Conservation (phyloP, 2,888 invertebrate species). For the Apantesis nais region DNA sequence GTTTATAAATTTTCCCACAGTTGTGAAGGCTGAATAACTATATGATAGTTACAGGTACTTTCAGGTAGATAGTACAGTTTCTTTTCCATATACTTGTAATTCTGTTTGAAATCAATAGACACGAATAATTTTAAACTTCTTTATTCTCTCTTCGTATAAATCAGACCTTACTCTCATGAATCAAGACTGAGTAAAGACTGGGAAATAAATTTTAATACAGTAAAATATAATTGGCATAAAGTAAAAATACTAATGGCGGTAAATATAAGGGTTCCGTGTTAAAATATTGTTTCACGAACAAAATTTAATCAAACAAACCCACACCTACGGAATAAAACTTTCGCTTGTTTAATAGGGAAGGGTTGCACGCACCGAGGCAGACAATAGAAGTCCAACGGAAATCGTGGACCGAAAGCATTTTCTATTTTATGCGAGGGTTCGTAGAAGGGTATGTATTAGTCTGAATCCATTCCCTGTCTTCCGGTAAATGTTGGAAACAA, state of each 20-base stretch:
- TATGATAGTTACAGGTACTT: background rate
- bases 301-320: constrained; percentile 60
- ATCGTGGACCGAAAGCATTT: constrained; percentile 75
- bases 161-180: background rate
- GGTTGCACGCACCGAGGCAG: constrained; percentile 76
- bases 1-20: constrained; percentile 7
- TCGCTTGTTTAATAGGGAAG: constrained; percentile 67
- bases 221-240: constrained; percentile 19
- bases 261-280: constrained; percentile 34
- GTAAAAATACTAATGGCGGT: constrained; percentile 32
- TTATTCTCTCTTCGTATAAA: background rate
- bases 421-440: constrained; percentile 78
- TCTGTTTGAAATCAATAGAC: background rate
- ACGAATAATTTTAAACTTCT: background rate
- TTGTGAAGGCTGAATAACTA: background rate
- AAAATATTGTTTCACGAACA: constrained; percentile 47
- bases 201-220: background rate
- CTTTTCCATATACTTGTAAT: background rate
- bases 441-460: constrained; percentile 73
- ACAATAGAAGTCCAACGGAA: constrained; percentile 75
- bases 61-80: background rate
- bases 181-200: background rate
- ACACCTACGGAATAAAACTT: constrained; percentile 68
- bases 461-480: constrained; percentile 78
- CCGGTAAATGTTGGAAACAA: constrained; percentile 76